Conservation (phyloP, 2,888 invertebrate genomes). For the Clanis bilineata region DNA sequence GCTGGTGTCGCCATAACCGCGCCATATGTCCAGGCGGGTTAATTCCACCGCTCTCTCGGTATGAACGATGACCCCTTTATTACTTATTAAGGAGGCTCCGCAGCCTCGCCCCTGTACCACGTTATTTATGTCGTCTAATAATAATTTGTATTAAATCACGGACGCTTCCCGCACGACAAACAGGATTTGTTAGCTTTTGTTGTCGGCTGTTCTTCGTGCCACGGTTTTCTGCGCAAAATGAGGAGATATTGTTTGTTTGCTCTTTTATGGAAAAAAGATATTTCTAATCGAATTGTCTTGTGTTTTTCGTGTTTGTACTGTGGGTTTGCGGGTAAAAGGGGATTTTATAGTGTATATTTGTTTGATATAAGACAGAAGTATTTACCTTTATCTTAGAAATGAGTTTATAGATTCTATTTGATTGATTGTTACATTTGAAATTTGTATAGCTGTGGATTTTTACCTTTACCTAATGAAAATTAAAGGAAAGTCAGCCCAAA, state of each 20-base stretch:
- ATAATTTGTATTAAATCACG: conserved; percentile 83
- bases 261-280: conserved; percentile 51
- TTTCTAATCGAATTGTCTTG: conserved; percentile 39
- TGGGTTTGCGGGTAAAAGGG: not conserved
- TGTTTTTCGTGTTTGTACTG: conserved; percentile 24
- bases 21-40: conserved; percentile 68
- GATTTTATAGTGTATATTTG: not conserved
- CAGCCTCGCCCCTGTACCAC: conserved; percentile 59
- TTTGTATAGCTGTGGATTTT: too few species aligned
- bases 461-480: too few species aligned
- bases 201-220: conserved; percentile 54
- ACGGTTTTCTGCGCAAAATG: conserved; percentile 52
- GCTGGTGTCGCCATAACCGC: conserved; percentile 38
- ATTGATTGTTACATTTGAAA: too few species aligned
- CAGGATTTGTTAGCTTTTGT: conserved; percentile 80
- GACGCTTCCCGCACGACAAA: conserved; percentile 73
- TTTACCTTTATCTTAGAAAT: not conserved
- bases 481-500: too few species aligned
- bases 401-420: not conserved
- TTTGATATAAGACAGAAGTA: not conserved
- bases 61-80: conserved; percentile 81
- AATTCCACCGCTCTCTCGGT: conserved; percentile 60
- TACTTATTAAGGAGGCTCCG: conserved; percentile 79
- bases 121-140: conserved; percentile 82
- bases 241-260: conserved; percentile 59